phyloP scores from a whole-genome alignment of 2,113 vertebrate genomes.

The Bubo scandiacus region DNA sequence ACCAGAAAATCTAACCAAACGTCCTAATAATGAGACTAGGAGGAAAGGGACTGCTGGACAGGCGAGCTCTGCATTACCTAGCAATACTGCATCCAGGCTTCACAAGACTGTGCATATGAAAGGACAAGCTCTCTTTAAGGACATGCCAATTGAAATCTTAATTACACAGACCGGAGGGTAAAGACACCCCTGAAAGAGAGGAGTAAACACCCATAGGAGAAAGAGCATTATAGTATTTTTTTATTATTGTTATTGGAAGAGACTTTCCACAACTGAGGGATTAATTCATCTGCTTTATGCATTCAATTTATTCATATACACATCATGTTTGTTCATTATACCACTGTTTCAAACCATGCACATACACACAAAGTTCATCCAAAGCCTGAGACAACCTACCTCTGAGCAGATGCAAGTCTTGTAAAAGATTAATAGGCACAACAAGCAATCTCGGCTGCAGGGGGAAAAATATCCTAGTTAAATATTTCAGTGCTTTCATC shows the following conservation, averaged over 20 bases:
- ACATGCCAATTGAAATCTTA: neutral
- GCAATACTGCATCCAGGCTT: neutral
- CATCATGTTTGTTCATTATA: constrained; percentile 10
- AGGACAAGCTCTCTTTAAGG: neutral
- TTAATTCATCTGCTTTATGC: neutral
- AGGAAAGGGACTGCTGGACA: neutral
- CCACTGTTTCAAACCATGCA: neutral
- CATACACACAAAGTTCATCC: neutral
- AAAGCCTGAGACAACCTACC: constrained; percentile 20
- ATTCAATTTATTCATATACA: neutral
- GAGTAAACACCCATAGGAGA: neutral
- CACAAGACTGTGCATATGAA: neutral
- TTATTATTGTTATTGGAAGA: neutral
- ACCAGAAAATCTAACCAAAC: fast-evolving
- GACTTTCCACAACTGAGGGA: neutral
- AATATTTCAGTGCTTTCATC: constrained; percentile 57
- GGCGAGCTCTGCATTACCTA: neutral
- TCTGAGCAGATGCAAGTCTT: constrained; percentile 52
- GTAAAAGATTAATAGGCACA: constrained; percentile 64
- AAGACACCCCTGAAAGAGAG: neutral
- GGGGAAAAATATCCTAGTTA: constrained; percentile 53
- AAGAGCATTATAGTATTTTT: neutral
- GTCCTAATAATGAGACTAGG: neutral
- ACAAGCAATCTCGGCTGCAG: constrained; percentile 38
- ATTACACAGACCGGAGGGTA: neutral